Base-by-base conservation (phyloP, 2,113 vertebrate genomes). In the Sinocyclocheilus grahami region DNA sequence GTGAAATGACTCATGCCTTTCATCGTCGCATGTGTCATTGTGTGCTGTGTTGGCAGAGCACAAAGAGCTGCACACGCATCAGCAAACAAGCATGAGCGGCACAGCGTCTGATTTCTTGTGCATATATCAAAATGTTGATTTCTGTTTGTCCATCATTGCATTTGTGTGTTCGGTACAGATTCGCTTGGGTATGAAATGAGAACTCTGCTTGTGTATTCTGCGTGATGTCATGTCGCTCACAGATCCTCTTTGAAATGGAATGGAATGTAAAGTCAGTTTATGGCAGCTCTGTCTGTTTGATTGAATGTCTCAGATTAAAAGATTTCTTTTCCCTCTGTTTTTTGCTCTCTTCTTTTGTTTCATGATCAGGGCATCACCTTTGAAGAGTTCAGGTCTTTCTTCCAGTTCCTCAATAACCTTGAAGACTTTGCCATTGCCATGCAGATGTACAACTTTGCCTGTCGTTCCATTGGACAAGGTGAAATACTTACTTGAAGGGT, bases 401-500 rank as follows among this genome's bases (percentile, higher is more conserved):
- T 99, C 95, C 98, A 99, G 89, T 99, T 99, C 92, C 94, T 99
- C 89, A 99, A 99, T 95, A 99, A 99, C 91, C 94, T 99, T n/a
- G 98, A 99, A 94, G 98, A 99, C 89, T 99, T 99, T 86, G 93
- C 98, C 87, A 99, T 99, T 89, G 98, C 98, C 87, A 96, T 99
- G 96, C 98, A 99, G 92, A 99, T 99, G 98, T 99, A 99, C 93
- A 99, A 98, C 92, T 99, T 99, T 93, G 98, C 98, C 85, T 96
- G 96, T 90, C 97, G 97, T 86, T 98, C 98, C 87, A 98, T 99
- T 90, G 98, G 98, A 86, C 97, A 99, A 96, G 98, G 98, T 98
- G 24, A 83, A 48, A 30, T 22, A 62, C 22, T 65, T 33, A 42
- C 7, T 42, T 8, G 8, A 8, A 42, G 39, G 39, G 39, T 8